A percentile compares a stretch with the other conserved stretches of the same genome.
These are phyloP conservation scores for Sylvia atricapilla DNA, from an alignment of 2,113 vertebrate species.

Conservation along the genomic window DNA sequence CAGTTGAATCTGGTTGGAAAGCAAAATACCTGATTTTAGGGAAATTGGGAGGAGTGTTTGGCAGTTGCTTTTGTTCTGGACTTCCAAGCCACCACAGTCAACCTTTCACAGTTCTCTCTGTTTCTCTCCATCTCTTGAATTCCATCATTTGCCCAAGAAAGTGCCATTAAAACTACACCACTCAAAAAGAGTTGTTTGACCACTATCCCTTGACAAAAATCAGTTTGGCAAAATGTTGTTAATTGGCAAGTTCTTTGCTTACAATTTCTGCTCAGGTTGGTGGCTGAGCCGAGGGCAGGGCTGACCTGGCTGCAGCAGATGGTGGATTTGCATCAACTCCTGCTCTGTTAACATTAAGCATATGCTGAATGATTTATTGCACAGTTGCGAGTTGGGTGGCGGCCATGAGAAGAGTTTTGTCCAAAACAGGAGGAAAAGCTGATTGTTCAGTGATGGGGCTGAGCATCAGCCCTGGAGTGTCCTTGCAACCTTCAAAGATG, in stretches of 20 bases:
- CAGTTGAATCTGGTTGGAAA: neutral
- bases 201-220: neutral
- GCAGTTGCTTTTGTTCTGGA: neutral
- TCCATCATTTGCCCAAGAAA: neutral
- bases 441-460: neutral
- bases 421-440: neutral
- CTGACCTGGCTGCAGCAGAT: neutral
- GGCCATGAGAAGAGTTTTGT: neutral
- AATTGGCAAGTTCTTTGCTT: neutral
- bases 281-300: neutral
- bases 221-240: neutral
- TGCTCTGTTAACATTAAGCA: neutral
- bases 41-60: neutral
- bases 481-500: neutral
- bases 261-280: neutral
- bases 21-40: neutral
- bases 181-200: neutral
- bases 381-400: neutral
- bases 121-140: neutral
- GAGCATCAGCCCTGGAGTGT: neutral
- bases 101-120: neutral
- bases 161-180: neutral
- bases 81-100: neutral
- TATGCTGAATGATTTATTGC: neutral
- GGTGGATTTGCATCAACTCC: neutral